Percentiles rank a stretch among this genome's conserved stretches.
Evolutionary conservation across 2,797 vertebrate species (phyloP).

Genomic region (Artibeus jamaicensis): DNA sequence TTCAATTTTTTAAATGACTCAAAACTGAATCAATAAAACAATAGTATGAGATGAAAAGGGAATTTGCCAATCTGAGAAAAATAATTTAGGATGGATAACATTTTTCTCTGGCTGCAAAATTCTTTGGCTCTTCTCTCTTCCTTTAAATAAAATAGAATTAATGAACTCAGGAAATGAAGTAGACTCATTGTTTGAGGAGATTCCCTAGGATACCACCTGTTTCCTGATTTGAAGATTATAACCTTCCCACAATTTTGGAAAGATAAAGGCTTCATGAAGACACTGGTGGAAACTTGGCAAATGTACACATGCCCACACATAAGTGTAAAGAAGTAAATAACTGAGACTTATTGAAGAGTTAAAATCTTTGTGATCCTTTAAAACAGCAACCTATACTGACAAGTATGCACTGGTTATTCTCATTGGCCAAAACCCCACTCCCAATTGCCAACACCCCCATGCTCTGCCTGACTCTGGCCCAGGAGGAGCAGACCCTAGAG

Average conservation of each 20-base stretch:
- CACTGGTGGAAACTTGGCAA: not conserved
- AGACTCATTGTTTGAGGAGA: not conserved
- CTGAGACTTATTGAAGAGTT: not conserved
- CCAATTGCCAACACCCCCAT: not conserved
- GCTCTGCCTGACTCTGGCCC: not conserved
- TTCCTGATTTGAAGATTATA: constrained; percentile 8
- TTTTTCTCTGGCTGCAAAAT: not conserved
- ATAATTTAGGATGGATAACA: not conserved
- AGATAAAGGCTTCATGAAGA: not conserved
- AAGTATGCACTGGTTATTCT: not conserved
- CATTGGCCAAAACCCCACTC: not conserved
- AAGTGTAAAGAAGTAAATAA: not conserved
- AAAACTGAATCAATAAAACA: not conserved
- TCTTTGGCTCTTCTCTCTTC: not conserved
- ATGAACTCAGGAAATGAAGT: not conserved
- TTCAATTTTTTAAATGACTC: not conserved
- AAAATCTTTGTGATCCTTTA: not conserved
- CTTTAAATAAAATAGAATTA: not conserved
- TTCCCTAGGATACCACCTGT: not conserved
- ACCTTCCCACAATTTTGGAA: not conserved
- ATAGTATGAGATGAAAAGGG: not conserved
- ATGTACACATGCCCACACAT: not conserved
- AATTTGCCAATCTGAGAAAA: not conserved
- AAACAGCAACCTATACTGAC: not conserved
- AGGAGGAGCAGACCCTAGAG: not conserved